These are phyloP conservation scores for Lanistes nyassanus DNA, from an alignment of 1,140 invertebrate genomes.

Conservation along the genomic window DNA sequence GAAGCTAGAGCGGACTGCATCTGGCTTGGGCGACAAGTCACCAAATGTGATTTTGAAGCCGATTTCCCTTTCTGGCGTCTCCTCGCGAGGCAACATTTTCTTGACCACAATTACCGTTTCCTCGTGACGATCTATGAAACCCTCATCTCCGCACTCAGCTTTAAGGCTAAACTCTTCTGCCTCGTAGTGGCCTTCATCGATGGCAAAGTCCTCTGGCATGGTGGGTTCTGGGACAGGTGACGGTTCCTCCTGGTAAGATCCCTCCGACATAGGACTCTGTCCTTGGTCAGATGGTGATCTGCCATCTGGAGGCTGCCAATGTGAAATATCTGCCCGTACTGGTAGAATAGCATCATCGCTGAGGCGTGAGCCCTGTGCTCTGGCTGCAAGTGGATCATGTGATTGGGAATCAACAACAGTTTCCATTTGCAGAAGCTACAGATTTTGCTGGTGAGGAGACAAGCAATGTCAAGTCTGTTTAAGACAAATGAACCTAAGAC, in stretches of 20 bases:
- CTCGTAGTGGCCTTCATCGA: slow-evolving; percentile 22
- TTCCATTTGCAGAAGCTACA: too few species aligned
- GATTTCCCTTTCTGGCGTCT: background rate
- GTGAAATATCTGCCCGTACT: background rate
- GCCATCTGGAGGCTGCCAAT: background rate
- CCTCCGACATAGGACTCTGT: slow-evolving; percentile 36
- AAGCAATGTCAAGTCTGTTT: too few species aligned
- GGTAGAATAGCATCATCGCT: slow-evolving; percentile 13
- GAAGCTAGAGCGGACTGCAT: background rate
- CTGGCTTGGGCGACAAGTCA: background rate
- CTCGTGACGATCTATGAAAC: slow-evolving; percentile 28
- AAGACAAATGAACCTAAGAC: too few species aligned
- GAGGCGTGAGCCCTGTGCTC: background rate
- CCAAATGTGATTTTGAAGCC: slow-evolving; percentile 3
- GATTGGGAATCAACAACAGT: slow-evolving; percentile 5
- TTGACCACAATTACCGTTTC: slow-evolving; percentile 21
- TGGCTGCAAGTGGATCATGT: slow-evolving; percentile 24
- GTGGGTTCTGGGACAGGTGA: slow-evolving; percentile 42
- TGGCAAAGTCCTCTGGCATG: slow-evolving; percentile 35
- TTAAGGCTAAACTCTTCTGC: slow-evolving; percentile 1
- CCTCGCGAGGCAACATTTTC: slow-evolving; percentile 2
- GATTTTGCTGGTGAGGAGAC: too few species aligned
- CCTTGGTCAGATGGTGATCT: slow-evolving; percentile 24
- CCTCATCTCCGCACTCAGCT: slow-evolving; percentile 24
- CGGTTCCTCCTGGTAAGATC: slow-evolving; percentile 40